Evolutionary conservation across 2,797 vertebrate genomes (phyloP).

Genomic region (Phoebastria nigripes): DNA sequence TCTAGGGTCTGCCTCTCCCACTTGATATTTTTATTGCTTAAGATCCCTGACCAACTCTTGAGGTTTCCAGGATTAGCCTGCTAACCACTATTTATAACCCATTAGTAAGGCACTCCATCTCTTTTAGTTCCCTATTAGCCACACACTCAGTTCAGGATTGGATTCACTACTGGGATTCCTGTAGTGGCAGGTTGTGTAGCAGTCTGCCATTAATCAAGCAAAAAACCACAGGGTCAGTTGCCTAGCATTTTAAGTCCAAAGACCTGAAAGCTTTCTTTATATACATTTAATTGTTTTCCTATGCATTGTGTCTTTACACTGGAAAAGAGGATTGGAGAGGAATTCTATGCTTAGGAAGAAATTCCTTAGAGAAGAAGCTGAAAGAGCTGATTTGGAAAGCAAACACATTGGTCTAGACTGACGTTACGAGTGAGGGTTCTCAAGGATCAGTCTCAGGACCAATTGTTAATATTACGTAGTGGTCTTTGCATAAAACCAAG

Average conservation of each 20-base stretch:
- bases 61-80: not conserved
- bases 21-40: not conserved
- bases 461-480: not conserved
- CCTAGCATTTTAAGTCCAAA: not conserved
- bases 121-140: not conserved
- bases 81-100: not conserved
- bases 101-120: not conserved
- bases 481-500: not conserved
- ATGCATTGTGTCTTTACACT: not conserved
- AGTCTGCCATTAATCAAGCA: not conserved
- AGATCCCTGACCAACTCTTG: not conserved
- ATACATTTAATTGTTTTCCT: not conserved
- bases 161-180: not conserved
- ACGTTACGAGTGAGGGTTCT: not conserved
- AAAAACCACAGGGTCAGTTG: not conserved
- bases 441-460: not conserved
- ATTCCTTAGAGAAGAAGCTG: not conserved
- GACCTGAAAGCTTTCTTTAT: not conserved
- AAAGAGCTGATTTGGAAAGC: not conserved
- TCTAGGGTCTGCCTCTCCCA: not conserved
- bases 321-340: not conserved
- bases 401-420: not conserved
- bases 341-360: not conserved
- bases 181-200: not conserved
- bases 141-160: not conserved